These are phyloP conservation scores for Galagoides demidoff DNA, from an alignment of 2,797 vertebrate species.

Conservation along the genomic window DNA sequence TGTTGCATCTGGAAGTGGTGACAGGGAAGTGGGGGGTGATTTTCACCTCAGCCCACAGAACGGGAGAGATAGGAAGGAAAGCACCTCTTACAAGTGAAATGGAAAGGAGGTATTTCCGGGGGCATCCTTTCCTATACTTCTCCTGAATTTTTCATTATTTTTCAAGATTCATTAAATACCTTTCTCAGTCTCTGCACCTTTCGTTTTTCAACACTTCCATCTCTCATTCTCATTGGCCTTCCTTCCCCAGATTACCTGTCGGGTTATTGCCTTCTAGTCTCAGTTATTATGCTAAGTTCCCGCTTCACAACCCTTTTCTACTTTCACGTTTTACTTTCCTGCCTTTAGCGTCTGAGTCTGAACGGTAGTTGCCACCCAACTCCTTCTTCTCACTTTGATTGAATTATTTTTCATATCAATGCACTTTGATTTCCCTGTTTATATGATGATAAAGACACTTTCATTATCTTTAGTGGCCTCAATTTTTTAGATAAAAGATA, in stretches of 20 bases:
- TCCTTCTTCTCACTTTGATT: not conserved
- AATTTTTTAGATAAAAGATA: slow-evolving; percentile 15
- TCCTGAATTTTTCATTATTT: not conserved
- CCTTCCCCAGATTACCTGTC: not conserved
- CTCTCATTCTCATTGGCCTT: not conserved
- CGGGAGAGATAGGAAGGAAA: too few species aligned
- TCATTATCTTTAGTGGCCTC: not conserved
- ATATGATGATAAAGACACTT: not conserved
- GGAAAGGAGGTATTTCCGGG: not conserved
- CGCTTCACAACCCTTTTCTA: not conserved
- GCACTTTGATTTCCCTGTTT: not conserved
- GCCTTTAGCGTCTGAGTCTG: not conserved
- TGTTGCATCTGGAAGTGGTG: not conserved
- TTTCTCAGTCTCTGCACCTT: not conserved
- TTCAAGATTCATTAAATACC: not conserved
- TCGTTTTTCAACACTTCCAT: not conserved
- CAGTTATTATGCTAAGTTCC: not conserved
- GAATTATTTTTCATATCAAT: not conserved
- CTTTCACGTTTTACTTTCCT: not conserved
- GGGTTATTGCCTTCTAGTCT: not conserved
- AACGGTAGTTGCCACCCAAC: not conserved
- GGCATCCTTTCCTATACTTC: not conserved
- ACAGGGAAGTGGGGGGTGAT: not conserved
- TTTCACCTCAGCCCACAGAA: not conserved
- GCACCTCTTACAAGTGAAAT: not conserved